A percentile compares a stretch with the other conserved stretches of the same genome.
Conservation (phyloP, 2,797 vertebrate species). For the Xiphorhynchus erythropygius region DNA sequence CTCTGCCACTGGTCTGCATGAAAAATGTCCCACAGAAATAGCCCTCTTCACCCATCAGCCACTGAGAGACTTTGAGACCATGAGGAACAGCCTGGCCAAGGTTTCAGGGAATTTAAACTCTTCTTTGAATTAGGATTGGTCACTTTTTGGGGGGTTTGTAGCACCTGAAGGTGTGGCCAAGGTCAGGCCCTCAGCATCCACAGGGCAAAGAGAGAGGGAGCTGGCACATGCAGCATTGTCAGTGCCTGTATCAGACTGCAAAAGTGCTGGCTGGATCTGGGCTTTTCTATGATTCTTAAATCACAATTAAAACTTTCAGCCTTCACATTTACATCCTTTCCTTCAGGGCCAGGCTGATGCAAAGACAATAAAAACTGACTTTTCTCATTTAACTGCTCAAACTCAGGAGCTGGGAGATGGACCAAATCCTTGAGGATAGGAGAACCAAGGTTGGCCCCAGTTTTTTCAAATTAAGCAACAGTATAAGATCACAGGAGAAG, state of each 20-base stretch:
- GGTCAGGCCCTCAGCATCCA: neutral
- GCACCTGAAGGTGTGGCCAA: neutral
- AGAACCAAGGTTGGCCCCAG: fast-evolving
- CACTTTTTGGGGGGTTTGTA: neutral
- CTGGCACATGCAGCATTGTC: fast-evolving
- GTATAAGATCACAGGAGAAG: neutral
- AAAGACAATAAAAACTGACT: neutral
- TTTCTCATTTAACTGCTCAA: neutral
- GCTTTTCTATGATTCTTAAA: neutral
- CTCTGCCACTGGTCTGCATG: neutral
- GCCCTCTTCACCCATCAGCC: neutral
- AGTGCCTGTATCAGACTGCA: neutral
- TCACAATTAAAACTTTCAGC: neutral
- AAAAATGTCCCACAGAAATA: neutral
- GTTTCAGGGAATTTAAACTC: neutral
- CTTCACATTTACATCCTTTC: neutral
- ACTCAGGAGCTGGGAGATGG: neutral
- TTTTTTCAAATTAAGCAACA: neutral
- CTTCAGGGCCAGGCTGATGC: neutral
- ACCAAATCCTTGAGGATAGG: fast-evolving
- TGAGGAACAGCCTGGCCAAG: neutral
- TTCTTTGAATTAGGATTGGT: neutral
- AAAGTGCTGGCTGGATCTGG: neutral
- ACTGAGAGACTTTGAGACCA: neutral
- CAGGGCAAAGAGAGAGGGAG: neutral